Base-by-base conservation (phyloP, 2,113 vertebrate species). In the Genyomyrus donnyi region DNA sequence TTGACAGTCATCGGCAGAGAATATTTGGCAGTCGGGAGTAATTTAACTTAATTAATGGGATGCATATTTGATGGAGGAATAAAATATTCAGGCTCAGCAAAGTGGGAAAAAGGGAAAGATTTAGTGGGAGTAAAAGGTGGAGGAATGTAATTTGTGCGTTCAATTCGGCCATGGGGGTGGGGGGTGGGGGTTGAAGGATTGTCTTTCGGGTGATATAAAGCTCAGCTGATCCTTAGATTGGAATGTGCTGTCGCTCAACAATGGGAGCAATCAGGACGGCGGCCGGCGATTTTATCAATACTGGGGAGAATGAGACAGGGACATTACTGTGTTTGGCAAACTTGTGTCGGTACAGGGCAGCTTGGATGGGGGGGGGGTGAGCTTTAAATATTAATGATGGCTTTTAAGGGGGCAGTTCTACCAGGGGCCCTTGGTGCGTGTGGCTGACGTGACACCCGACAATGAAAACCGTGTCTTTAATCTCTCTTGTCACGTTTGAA, bases 11-110 rank as follows among this genome's bases (percentile, higher is more conserved):
- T 99, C 97, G 98, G 97, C 97, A 97, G 97, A 97, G 97, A 97
- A 98, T 98, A 99, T 99, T 99, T 99, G 98, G 98, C 98, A 98
- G 98, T 98, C 98, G 97, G 97, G 98, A 99, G 97, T 97, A 97
- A 97, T 97, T 97, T 97, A 97, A 97, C 97, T 97, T 97, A 97
- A 97, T 97, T 97, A 97, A 97, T 97, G 97, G 97, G 97, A 97
- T 97, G 96, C 97, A 97, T 97, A 97, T 97, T 97, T 97, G 97
- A 97, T 97, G 97, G 98, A 98, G 97, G 98, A 98, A 99, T 98
- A 99, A 99, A 99, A 98, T 98, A 98, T 98, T 97, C 97, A 97
- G 95, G 97, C 98, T 99, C 98, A 99, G 98, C 98, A 99, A 98
- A 99, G 97, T 98, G 98, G 97, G 98, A 98, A 98, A 98, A 98